Conservation (phyloP, 2,113 vertebrate species). For the Petaurus breviceps region DNA sequence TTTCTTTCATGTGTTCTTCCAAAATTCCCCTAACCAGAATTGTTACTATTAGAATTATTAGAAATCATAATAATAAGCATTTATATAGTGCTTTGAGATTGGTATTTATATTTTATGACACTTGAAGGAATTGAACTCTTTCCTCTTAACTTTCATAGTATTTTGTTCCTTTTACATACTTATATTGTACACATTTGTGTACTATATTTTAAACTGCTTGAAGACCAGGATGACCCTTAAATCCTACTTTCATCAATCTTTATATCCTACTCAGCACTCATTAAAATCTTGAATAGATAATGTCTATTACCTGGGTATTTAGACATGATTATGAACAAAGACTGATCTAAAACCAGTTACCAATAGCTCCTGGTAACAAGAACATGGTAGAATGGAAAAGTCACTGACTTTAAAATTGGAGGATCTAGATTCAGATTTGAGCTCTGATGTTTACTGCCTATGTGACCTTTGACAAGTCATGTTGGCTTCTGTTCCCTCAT, state of each 20-base stretch:
- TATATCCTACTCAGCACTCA: neutral
- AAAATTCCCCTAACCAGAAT: neutral
- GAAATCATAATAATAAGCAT: too few relatives aligned
- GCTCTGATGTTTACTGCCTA: neutral
- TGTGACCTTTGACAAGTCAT: neutral
- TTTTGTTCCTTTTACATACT: neutral
- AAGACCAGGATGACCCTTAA: neutral
- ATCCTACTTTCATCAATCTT: neutral
- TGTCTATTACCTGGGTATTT: neutral
- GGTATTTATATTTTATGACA: neutral
- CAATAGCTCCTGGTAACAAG: neutral
- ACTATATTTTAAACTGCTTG: neutral
- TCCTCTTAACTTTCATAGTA: neutral
- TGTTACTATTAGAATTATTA: neutral
- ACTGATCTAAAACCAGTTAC: neutral
- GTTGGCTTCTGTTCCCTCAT: neutral
- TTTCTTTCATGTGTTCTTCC: neutral
- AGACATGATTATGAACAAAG: neutral
- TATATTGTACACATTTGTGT: neutral
- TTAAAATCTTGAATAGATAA: neutral
- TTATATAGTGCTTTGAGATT: neutral
- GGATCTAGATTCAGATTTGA: neutral
- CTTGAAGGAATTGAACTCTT: neutral
- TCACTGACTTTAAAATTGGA: neutral
- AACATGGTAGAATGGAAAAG: neutral